A percentile compares a stretch with the other conserved stretches of the same genome.
Evolutionary conservation across 2,888 invertebrate species (phyloP).

Genomic region (Aleiodes alternator): DNA sequence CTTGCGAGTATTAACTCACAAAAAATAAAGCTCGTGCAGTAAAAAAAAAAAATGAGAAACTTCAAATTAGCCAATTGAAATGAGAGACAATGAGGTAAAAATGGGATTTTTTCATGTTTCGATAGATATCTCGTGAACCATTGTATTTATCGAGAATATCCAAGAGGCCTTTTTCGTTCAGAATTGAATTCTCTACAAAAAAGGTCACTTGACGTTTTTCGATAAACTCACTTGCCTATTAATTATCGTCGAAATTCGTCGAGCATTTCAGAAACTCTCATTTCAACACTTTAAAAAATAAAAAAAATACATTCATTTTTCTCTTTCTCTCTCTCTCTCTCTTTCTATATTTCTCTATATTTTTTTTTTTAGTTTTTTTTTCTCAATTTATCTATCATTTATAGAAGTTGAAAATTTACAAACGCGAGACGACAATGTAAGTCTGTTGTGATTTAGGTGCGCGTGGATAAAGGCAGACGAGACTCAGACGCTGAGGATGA

Average conservation of each 20-base stretch:
- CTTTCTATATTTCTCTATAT: too few relatives aligned
- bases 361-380: too few relatives aligned
- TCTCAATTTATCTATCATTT: background rate
- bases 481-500: constrained; percentile 72
- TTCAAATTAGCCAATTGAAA: background rate
- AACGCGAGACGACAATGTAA: constrained; percentile 64
- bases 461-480: constrained; percentile 73
- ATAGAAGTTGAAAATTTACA: background rate
- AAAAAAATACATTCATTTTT: background rate
- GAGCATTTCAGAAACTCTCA: too few relatives aligned
- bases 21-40: background rate
- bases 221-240: too few relatives aligned
- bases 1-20: constrained; percentile 32
- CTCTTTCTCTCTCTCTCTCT: constrained; percentile 8
- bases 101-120: background rate
- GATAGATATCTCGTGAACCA: background rate
- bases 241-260: too few relatives aligned
- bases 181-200: background rate
- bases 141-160: too few relatives aligned
- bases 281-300: too few relatives aligned
- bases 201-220: too few relatives aligned
- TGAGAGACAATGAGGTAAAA: background rate
- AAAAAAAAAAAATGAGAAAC: background rate
- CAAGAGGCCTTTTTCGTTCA: too few relatives aligned
- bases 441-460: constrained; percentile 75